A percentile compares a stretch with the other conserved stretches of the same genome.
Conservation (phyloP, 2,888 invertebrate genomes). For the Leucania comma region DNA sequence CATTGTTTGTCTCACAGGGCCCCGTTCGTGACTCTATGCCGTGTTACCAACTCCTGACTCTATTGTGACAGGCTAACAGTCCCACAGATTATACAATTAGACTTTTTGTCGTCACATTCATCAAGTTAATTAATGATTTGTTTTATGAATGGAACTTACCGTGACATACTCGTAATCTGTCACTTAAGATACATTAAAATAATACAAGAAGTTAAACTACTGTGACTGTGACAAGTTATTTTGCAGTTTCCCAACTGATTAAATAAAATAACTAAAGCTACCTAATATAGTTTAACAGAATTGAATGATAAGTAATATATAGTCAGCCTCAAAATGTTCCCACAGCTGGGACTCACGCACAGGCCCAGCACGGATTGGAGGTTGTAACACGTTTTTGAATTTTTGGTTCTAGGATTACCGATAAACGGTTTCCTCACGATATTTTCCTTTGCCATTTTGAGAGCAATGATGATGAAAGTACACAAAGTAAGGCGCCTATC, state of each 20-base stretch:
- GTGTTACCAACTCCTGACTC: slow-evolving; percentile 44
- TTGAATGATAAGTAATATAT: too few species aligned
- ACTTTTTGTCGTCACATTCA: slow-evolving; percentile 55
- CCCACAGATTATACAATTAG: slow-evolving; percentile 56
- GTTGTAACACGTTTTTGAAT: too few species aligned
- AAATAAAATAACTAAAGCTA: background rate
- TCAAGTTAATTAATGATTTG: slow-evolving; percentile 52
- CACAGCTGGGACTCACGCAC: too few species aligned
- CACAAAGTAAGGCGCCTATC: too few species aligned
- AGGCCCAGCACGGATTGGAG: too few species aligned
- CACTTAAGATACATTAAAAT: slow-evolving; percentile 16
- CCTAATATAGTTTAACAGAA: too few species aligned
- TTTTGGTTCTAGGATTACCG: too few species aligned
- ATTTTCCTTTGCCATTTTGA: too few species aligned
- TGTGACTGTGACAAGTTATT: background rate
- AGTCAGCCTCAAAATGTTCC: too few species aligned
- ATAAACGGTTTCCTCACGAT: too few species aligned
- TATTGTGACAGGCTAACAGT: slow-evolving; percentile 50
- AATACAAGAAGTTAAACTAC: background rate
- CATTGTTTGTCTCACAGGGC: background rate
- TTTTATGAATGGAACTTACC: slow-evolving; percentile 38
- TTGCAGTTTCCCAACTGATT: slow-evolving; percentile 5
- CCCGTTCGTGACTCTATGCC: slow-evolving; percentile 51
- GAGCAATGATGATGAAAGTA: too few species aligned
- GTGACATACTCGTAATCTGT: slow-evolving; percentile 13